A percentile compares a stretch with the other conserved stretches of the same genome.
Evolutionary conservation across 2,888 invertebrate species (phyloP).

Genomic region (Lithophane semibrunnea): DNA sequence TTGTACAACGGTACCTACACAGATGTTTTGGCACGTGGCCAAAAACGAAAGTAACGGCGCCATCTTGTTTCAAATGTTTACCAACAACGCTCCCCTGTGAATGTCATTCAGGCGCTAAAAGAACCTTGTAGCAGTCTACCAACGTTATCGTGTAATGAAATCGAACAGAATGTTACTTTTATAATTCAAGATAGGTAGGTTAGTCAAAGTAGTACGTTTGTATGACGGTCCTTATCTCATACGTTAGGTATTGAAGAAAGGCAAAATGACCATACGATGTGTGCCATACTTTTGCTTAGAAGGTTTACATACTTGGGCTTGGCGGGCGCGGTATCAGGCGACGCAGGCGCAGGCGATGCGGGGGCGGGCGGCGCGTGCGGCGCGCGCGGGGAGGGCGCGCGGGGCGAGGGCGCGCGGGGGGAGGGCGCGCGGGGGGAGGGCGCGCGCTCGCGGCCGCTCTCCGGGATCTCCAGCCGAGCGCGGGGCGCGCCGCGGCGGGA

Average conservation of each 20-base stretch:
- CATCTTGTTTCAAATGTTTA: neutral
- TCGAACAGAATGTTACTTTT: neutral
- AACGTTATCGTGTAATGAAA: neutral
- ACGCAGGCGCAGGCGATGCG: constrained; percentile 45
- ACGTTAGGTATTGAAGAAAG: neutral
- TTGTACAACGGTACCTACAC: neutral
- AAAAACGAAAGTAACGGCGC: neutral
- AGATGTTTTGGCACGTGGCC: neutral
- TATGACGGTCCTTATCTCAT: neutral
- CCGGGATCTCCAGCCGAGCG: constrained; percentile 96
- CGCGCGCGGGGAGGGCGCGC: constrained; percentile 79
- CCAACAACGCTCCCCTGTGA: neutral
- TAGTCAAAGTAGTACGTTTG: neutral
- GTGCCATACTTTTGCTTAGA: neutral
- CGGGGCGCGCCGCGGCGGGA: constrained; percentile 94
- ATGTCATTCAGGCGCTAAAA: neutral
- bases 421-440: constrained; percentile 82
- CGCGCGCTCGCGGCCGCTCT: constrained; percentile 92
- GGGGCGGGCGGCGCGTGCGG: constrained; percentile 67
- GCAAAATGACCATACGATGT: neutral
- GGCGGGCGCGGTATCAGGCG: constrained; percentile 70
- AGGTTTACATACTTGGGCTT: constrained; percentile 82
- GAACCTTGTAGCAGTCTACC: neutral
- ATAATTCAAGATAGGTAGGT: neutral
- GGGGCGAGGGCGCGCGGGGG: constrained; percentile 80